These are phyloP conservation scores for Melanotaenia maccullochi DNA, from an alignment of 2,797 vertebrate genomes.

Conservation along the genomic window DNA sequence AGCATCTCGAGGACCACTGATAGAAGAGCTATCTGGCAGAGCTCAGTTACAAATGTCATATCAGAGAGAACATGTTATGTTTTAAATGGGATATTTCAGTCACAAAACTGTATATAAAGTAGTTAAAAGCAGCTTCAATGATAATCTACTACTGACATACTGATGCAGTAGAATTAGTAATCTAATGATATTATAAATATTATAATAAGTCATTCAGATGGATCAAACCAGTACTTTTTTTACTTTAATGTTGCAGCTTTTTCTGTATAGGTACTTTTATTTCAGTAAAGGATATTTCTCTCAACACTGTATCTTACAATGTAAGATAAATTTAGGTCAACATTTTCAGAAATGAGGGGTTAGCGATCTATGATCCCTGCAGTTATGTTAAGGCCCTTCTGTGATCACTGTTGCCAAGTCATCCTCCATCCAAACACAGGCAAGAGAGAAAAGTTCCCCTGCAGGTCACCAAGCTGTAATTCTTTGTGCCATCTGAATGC, in stretches of 20 bases:
- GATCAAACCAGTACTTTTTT: background rate
- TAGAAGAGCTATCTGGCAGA: no score
- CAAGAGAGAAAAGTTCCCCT: slow-evolving; percentile 2
- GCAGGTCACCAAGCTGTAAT: slow-evolving; percentile 17
- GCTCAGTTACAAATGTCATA: no score
- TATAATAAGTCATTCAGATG: background rate
- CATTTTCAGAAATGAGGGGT: slow-evolving; percentile 8
- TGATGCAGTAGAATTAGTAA: background rate
- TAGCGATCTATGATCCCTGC: slow-evolving; percentile 7
- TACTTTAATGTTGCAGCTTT: background rate
- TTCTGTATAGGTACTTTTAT: background rate
- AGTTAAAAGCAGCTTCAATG: background rate
- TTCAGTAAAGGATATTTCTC: background rate
- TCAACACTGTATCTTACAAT: background rate
- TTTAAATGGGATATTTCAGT: no score
- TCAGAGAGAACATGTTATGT: no score
- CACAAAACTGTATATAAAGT: no score
- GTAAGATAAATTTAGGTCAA: slow-evolving; percentile 4
- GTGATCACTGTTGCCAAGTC: slow-evolving; percentile 26
- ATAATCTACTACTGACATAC: background rate
- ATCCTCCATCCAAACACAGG: slow-evolving; percentile 14
- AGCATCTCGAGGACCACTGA: no score
- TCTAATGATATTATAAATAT: background rate
- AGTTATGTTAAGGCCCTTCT: slow-evolving; percentile 30
- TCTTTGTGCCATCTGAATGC: slow-evolving; percentile 33